Base-by-base conservation (phyloP, 2,888 invertebrate genomes). In the Dermolepida albohirtum region DNA sequence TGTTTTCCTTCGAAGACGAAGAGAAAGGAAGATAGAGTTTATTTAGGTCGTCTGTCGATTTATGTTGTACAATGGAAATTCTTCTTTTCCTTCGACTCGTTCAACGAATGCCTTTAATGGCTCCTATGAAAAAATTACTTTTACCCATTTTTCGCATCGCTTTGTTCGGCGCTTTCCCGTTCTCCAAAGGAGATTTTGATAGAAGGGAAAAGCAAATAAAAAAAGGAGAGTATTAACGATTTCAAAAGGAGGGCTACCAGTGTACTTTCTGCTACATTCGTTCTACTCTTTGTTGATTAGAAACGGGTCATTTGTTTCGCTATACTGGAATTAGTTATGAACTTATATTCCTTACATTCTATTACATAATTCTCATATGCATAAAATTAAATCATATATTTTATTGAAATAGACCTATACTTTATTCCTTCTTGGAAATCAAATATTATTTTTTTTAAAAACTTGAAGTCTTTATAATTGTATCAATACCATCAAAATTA, bases 31-130 rank as follows among this genome's bases (percentile, higher is more conserved):
- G 49, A 62, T 62, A 62, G 59, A 62, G 59, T 67, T 67, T 57
- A 62, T 67, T 67, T 62, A 67, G 59, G 59, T 62, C 59, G 59
- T 27, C 66, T 62, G 66, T 67, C 66, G 59, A 59, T 67, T 67
- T 67, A 59, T 44, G 59, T 47, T 62, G 49, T 59, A 67, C 66
- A 67, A 67, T 67, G 49, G 57, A 40, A 50, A 64, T 64, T 64
- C 64, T 40, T 52, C 62, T 27, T 50, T 16, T 40, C 17, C 43
- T 27, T 40, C 63, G 16, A 34, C 65, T 22, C 54, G 17, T 43
- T 11, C 29, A 17, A 34, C 44, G 34, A 39, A 34, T 43, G 65
- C 54, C 54, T 44, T 65, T 65, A 65, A 54, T 65, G 65, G 47
- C 51, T 54, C 29, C 54, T 54, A 65, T 54, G 65, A 54, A 65